Evolutionary conservation across 2,797 vertebrate genomes (phyloP), one percentile per base, ranked within the genome.

Genomic region (Capromys pilorides): DNA sequence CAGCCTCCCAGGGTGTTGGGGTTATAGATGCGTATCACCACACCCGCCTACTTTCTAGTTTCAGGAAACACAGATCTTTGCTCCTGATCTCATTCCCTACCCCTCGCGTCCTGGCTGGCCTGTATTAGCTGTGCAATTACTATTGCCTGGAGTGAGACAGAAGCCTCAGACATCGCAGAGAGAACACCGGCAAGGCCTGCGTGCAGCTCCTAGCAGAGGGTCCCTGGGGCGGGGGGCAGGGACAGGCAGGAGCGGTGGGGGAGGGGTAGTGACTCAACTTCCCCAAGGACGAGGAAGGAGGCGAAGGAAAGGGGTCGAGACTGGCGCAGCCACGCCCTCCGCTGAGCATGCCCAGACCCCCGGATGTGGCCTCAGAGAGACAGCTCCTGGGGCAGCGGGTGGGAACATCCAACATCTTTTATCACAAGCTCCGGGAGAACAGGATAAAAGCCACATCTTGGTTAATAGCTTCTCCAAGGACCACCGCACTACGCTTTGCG

Each of bases 391-490:
- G 39, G 90, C 54, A n/a, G 21, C 10, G 21, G 78, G 24, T 39
- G 83, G 73, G 93, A 95, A 61, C 21, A 86, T 26, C 6, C 14
- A 36, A 78, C 78, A 77, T 69, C 33, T 12, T 83, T 93, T 75
- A 73, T 84, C 31, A 57, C 41, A 89, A 83, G 36, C 71, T 54
- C 69, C 77, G 75, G 69, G 86, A 95, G 83, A 91, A 71, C 79
- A 69, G 6, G 82, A 90, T 88, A 59, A 96, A 93, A 97, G 88
- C 57, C 78, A 94, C 33, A 71, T 41, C 91, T 77, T 62, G 36
- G 71, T 57, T 96, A 96, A 90, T 57, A 93, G 93, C 82, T 96
- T 95, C 96, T 97, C 93, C 79, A 93, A 94, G 91, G 96, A 93
- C 90, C n/a, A 51, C 31, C 19, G 45, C 61, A 75, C 92, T 22